Conservation (phyloP, 2,113 vertebrate species). For the Labeo rohita region DNA sequence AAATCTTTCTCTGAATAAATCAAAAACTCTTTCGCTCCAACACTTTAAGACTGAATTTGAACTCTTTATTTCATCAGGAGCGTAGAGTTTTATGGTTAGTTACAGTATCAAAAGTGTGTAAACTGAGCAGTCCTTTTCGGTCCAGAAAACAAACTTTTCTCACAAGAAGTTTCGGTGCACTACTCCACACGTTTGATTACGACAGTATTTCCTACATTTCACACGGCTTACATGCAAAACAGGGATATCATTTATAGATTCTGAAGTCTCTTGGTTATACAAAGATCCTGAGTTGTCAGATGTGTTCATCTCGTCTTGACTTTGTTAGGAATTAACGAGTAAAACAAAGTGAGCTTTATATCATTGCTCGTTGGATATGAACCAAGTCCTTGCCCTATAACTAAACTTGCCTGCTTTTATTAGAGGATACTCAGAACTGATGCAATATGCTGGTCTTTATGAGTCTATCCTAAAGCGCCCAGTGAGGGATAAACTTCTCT, state of each 20-base stretch:
- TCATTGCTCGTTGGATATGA: neutral
- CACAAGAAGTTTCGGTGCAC: neutral
- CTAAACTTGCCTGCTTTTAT: neutral
- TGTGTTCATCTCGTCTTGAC: neutral
- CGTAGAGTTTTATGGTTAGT: conserved; percentile 15
- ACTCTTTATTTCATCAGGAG: conserved; percentile 38
- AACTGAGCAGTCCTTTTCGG: conserved; percentile 10
- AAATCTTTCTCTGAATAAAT: conserved; percentile 75
- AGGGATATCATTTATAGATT: conserved; percentile 35
- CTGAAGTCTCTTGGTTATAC: neutral
- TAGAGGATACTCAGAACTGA: conserved; percentile 7
- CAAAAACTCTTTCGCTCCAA: conserved; percentile 63
- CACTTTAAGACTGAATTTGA: conserved; percentile 38
- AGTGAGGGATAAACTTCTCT: neutral
- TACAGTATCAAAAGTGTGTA: conserved; percentile 32
- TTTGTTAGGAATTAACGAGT: neutral
- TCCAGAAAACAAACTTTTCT: conserved; percentile 47
- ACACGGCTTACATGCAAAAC: conserved; percentile 19
- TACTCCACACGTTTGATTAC: neutral
- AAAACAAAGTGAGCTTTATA: neutral
- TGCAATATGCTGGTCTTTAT: neutral
- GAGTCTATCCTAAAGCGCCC: neutral
- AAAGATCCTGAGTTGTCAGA: conserved; percentile 35
- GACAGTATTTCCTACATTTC: conserved; percentile 11
- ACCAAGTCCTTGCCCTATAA: neutral